Evolutionary conservation across 1,140 invertebrate species (phyloP), one percentile per base, ranked within the genome.

Genomic region (Lepidurus couesii): DNA sequence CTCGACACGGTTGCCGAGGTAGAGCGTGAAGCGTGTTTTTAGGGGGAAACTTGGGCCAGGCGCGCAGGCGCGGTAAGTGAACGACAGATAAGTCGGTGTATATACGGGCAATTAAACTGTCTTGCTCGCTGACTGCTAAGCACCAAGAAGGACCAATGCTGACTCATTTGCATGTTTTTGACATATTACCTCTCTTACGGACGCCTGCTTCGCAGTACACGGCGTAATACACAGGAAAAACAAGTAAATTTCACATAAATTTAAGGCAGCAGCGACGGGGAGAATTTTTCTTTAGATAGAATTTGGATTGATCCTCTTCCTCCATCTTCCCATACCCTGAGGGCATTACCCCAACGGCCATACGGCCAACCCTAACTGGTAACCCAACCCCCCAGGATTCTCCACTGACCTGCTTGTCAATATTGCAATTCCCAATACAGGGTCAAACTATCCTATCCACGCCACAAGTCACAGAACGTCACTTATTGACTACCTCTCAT

Each of bases 151-250:
- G 53, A 65, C 53, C 53, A 65, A 65, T 21, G 53, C 53, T 65
- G 16, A 34, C 53, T 65, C 53, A 65, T 65, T 65, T 65, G 53
- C 53, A 65, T 65, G n/a, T 65, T 65, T 65, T n/a, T 65, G 53
- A 65, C 53, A 65, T 65, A 21, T 65, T 65, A 65, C 53, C 13
- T 65, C 34, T 65, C 53, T 65, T 21, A 21, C 53, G 7, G 53
- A 65, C 21, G 53, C 53, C 53, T 34, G 34, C 34, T 34, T 34
- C 34, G 34, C 34, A 34, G 34, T 3, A 34, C 34, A 34, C 34
- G 34, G 3, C 2, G 34, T 4, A 34, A 34, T 34, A 34, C 34
- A 34, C 34, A 34, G 34, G 34, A 34, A 34, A 34, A 34, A 34
- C 34, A 34, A 34, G 34, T 34, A 34, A 3, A 3, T 34, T 34